These are phyloP conservation scores for Embiotoca jacksoni DNA, from an alignment of 2,113 vertebrate species.

Conservation along the genomic window DNA sequence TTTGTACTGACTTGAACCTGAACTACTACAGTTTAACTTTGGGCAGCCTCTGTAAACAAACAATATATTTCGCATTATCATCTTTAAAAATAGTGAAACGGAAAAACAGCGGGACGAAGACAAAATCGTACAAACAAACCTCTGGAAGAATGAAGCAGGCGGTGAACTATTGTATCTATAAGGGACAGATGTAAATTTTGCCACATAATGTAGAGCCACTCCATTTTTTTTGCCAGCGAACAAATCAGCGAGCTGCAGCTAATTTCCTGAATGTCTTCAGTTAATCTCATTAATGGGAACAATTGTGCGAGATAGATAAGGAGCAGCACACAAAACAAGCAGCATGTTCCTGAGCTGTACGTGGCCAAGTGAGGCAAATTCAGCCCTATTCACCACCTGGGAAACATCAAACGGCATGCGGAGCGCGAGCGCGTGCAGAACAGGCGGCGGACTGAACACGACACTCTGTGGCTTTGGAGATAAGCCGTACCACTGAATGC, in stretches of 20 bases:
- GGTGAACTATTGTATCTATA: conserved; percentile 24
- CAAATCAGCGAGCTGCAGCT: conserved; percentile 56
- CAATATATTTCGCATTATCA: not conserved
- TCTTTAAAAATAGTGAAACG: not conserved
- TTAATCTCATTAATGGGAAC: conserved; percentile 74
- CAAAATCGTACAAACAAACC: not conserved
- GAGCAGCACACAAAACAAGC: conserved; percentile 40
- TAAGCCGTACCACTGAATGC: conserved; percentile 50
- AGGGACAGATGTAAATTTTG: conserved; percentile 46
- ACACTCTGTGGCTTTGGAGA: conserved; percentile 69
- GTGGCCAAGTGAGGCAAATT: conserved; percentile 52
- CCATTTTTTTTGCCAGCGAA: conserved; percentile 16
- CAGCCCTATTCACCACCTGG: conserved; percentile 61
- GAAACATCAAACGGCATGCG: conserved; percentile 54
- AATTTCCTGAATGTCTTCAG: conserved; percentile 65
- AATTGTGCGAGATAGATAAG: conserved; percentile 71
- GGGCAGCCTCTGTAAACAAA: not conserved
- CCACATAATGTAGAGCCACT: conserved; percentile 40
- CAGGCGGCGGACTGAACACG: conserved; percentile 31
- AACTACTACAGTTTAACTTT: too few relatives aligned
- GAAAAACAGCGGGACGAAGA: not conserved
- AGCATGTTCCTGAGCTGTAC: conserved; percentile 41
- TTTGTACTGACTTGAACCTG: too few relatives aligned
- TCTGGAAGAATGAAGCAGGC: conserved; percentile 5
- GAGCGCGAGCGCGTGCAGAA: conserved; percentile 34